Percentiles rank a stretch among this genome's conserved stretches.
phyloP scores from a whole-genome alignment of 2,113 vertebrate species.

The Cottus gobio region DNA sequence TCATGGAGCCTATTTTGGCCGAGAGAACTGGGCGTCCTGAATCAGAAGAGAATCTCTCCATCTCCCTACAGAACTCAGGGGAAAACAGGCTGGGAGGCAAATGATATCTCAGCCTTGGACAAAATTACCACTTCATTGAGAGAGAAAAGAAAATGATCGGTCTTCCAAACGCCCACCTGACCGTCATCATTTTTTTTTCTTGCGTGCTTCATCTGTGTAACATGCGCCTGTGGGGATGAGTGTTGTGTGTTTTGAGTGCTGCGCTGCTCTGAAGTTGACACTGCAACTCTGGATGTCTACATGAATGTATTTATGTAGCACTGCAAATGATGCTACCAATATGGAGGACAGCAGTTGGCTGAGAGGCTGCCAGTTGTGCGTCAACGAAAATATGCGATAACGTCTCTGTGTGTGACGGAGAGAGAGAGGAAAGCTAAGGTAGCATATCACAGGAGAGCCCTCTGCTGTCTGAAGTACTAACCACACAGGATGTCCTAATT shows the following conservation, averaged over 20 bases:
- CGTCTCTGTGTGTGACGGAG: constrained; percentile 10
- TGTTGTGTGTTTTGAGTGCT: constrained; percentile 13
- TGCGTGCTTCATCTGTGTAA: constrained; percentile 17
- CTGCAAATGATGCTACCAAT: constrained; percentile 52
- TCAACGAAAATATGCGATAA: constrained; percentile 43
- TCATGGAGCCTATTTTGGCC: constrained; percentile 75
- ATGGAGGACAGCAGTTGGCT: constrained; percentile 58
- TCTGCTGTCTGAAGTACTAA: too few species aligned
- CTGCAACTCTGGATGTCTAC: constrained; percentile 39
- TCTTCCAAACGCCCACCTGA: constrained; percentile 35
- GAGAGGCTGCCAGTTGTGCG: constrained; percentile 47
- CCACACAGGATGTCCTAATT: too few species aligned
- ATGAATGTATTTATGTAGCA: constrained; percentile 49
- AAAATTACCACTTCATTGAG: constrained; percentile 60
- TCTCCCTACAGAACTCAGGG: constrained; percentile 45
- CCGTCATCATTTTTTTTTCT: constrained; percentile 43
- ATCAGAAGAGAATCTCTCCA: constrained; percentile 70
- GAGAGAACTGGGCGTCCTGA: constrained; percentile 71
- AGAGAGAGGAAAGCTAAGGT: background rate
- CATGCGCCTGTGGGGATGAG: constrained; percentile 9
- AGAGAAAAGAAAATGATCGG: constrained; percentile 52
- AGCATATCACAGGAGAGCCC: constrained; percentile 70
- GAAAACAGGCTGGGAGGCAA: constrained; percentile 47
- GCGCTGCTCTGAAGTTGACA: constrained; percentile 3
- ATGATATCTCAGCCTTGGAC: constrained; percentile 54